Base-by-base conservation (phyloP, 2,797 vertebrate species). In the Loris lydekkerianus region DNA sequence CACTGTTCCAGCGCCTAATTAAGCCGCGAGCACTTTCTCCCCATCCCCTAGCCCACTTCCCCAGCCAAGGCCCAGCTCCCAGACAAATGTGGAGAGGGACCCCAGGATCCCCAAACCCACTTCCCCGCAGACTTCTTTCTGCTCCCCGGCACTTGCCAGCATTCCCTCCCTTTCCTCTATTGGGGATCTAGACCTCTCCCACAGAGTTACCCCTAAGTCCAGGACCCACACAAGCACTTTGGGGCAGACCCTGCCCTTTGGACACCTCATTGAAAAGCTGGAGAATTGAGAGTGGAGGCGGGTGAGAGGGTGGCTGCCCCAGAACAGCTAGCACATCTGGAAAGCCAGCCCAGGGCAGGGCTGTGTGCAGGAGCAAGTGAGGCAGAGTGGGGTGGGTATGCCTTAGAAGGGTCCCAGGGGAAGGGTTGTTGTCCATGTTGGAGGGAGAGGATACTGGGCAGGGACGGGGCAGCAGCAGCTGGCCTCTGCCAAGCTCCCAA, bases 1-100 rank as follows among this genome's bases (percentile, higher is more conserved):
- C 98, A 98, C 97, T 98, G 98, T 98, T 43, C 93, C 98, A 98
- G 98, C 95, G 86, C 98, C 98, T 98, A 98, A 97, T 97, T 98
- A 98, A 98, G 97, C 97, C 95, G 61, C 98, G 97, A 98, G 97
- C 98, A 97, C 98, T 98, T 98, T 97, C 98, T 97, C 81, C 98
- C 97, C 96, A 53, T 88, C 95, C 98, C 97, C 97, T 90, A 96
- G 67, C 65, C 18, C 21, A 56, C 10, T 37, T 70, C 82, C 87
- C 81, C 85, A 86, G 86, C 88, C 56, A 8, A 65, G 95, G 95
- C 67, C 53, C 1, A 67, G 72, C 75, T 72, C 95, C 77, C 77
- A 77, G 49, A 46, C 72, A 27, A 53, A 78, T 29, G 18, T 34
- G 82, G 89, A 81, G 34, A 58, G 8, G 34, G 75, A 82, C 21